A percentile compares a stretch with the other conserved stretches of the same genome.
Evolutionary conservation across 2,797 vertebrate species (phyloP).

Genomic region (Propithecus perrieri): DNA sequence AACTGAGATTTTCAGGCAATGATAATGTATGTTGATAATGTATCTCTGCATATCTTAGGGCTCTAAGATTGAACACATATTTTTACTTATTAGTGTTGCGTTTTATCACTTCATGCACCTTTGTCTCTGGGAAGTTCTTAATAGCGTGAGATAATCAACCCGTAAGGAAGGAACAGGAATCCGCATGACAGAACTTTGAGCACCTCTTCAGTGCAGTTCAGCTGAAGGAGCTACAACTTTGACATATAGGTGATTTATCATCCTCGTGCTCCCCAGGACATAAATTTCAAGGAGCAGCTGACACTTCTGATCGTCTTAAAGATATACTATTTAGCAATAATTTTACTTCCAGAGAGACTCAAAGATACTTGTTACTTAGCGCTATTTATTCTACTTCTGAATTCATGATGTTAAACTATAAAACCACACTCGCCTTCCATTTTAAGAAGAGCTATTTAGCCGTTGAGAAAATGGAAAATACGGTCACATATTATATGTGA

Average conservation of each 20-base stretch:
- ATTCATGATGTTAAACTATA: slow-evolving; percentile 17
- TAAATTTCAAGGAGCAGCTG: slow-evolving; percentile 57
- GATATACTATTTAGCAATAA: slow-evolving; percentile 39
- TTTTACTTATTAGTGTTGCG: not conserved
- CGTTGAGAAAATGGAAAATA: slow-evolving; percentile 31
- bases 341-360: slow-evolving; percentile 48
- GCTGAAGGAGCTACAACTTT: not conserved
- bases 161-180: not conserved
- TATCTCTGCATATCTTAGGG: not conserved
- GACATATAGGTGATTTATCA: slow-evolving; percentile 16
- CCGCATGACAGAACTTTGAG: not conserved
- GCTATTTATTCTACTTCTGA: slow-evolving; percentile 50
- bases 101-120: not conserved
- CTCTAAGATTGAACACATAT: not conserved
- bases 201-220: not conserved
- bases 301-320: slow-evolving; percentile 50
- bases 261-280: not conserved
- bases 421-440: not conserved
- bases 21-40: not conserved
- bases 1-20: not conserved
- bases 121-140: not conserved
- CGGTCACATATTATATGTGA: not conserved
- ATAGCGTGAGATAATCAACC: not conserved
- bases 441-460: slow-evolving; percentile 10
- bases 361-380: slow-evolving; percentile 32